Percentiles rank a stretch among this genome's conserved stretches.
phyloP scores from a whole-genome alignment of 1,140 invertebrate species.

The Panagrolaimus sp. region DNA sequence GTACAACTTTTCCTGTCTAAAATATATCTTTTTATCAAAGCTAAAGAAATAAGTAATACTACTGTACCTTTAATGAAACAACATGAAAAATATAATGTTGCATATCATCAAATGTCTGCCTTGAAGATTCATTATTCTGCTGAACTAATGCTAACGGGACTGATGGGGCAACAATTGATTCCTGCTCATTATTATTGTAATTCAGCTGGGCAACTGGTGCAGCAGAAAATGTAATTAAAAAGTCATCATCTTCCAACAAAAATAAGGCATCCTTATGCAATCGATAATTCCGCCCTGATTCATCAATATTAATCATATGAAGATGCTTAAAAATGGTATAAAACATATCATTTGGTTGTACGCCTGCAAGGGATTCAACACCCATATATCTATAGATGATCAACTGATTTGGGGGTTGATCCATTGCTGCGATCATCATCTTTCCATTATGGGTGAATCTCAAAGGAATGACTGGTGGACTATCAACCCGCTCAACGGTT shows the following conservation, averaged over 20 bases:
- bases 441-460: neutral
- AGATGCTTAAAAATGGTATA: too few relatives aligned
- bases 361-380: neutral
- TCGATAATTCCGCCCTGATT: neutral
- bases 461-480: neutral
- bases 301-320: neutral
- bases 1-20: constrained; percentile 35
- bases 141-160: neutral
- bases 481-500: neutral
- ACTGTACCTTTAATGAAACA: neutral
- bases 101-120: neutral
- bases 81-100: neutral
- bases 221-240: neutral
- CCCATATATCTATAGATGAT: constrained; percentile 6
- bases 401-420: neutral
- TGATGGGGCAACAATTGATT: neutral
- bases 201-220: neutral
- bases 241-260: neutral
- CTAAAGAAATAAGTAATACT: neutral
- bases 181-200: neutral
- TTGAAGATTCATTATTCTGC: neutral
- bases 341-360: too few relatives aligned
- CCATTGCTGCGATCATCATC: constrained; percentile 1
- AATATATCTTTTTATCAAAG: neutral
- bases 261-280: neutral